A percentile compares a stretch with the other conserved stretches of the same genome.
These are phyloP conservation scores for Ceraclea dissimilis DNA, from an alignment of 2,888 invertebrate genomes.

Conservation along the genomic window DNA sequence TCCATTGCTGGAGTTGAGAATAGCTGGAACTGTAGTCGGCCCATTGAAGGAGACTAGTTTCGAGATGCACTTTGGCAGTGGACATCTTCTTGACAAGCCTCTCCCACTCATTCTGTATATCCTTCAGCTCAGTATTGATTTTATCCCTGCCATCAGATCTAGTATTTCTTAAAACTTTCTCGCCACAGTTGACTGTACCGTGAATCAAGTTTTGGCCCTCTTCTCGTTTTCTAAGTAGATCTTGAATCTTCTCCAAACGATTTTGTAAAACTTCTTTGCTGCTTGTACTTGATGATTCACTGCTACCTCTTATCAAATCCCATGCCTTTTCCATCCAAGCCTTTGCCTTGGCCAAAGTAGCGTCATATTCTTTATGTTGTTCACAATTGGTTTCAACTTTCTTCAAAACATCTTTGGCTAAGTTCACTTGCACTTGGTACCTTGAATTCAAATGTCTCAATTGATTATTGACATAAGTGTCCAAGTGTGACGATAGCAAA, in stretches of 20 bases:
- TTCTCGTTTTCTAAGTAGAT: constrained; percentile 72
- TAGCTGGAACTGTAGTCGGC: constrained; percentile 93
- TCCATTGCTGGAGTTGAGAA: constrained; percentile 89
- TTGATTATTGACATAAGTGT: constrained; percentile 82
- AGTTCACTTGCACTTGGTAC: constrained; percentile 81
- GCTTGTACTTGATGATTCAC: constrained; percentile 69
- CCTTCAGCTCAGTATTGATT: constrained; percentile 80
- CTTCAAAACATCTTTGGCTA: constrained; percentile 82
- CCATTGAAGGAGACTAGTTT: constrained; percentile 89
- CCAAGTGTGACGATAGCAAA: constrained; percentile 73
- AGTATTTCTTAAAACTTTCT: constrained; percentile 81
- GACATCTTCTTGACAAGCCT: constrained; percentile 84
- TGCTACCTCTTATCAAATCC: constrained; percentile 71
- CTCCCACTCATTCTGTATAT: constrained; percentile 89
- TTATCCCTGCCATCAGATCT: constrained; percentile 82
- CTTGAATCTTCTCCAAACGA: constrained; percentile 71
- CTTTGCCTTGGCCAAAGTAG: constrained; percentile 66
- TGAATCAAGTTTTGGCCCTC: constrained; percentile 83
- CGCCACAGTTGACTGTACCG: constrained; percentile 80
- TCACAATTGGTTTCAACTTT: constrained; percentile 85
- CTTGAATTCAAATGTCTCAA: constrained; percentile 78
- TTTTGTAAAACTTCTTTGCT: constrained; percentile 78
- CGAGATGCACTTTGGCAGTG: constrained; percentile 83
- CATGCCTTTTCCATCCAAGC: constrained; percentile 85
- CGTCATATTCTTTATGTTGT: constrained; percentile 75